phyloP scores from a whole-genome alignment of 2,797 vertebrate species.

The Paguma larvata region DNA sequence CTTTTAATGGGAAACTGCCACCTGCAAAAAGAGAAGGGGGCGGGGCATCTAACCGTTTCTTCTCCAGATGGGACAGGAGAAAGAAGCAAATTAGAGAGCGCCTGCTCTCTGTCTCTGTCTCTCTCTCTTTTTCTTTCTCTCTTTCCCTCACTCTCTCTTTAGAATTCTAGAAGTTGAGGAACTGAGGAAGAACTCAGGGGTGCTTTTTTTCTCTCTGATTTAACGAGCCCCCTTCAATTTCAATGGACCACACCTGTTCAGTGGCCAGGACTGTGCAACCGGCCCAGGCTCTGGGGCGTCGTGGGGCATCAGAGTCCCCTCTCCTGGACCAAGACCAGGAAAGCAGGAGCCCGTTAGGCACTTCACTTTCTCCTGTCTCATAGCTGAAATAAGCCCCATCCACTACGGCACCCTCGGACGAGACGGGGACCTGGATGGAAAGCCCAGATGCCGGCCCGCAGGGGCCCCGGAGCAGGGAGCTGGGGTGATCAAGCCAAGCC shows the following conservation, averaged over 20 bases:
- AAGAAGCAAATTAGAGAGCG: not conserved
- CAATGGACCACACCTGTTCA: not conserved
- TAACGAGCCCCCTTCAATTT: not conserved
- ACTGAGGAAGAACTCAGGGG: not conserved
- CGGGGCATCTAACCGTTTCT: slow-evolving; percentile 63
- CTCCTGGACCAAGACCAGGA: slow-evolving; percentile 76
- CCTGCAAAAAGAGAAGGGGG: slow-evolving; percentile 56
- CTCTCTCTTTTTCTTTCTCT: not conserved
- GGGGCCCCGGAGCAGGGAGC: slow-evolving; percentile 72
- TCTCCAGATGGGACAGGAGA: slow-evolving; percentile 73
- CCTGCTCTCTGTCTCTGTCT: no score
- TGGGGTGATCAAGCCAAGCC: slow-evolving; percentile 67
- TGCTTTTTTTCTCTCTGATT: not conserved
- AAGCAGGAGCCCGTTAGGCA: slow-evolving; percentile 81
- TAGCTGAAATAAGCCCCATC: slow-evolving; percentile 80
- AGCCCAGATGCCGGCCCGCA: slow-evolving; percentile 69
- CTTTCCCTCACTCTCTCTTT: not conserved
- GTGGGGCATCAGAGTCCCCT: slow-evolving; percentile 75
- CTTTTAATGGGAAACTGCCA: slow-evolving; percentile 72
- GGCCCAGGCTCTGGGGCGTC: slow-evolving; percentile 66
- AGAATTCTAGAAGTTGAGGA: slow-evolving; percentile 56
- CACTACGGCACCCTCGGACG: not conserved
- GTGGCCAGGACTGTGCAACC: not conserved
- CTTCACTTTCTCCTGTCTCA: slow-evolving; percentile 82
- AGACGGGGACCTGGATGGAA: slow-evolving; percentile 75